phyloP scores from a whole-genome alignment of 2,888 invertebrate species.

The Tetanocera ferruginea region DNA sequence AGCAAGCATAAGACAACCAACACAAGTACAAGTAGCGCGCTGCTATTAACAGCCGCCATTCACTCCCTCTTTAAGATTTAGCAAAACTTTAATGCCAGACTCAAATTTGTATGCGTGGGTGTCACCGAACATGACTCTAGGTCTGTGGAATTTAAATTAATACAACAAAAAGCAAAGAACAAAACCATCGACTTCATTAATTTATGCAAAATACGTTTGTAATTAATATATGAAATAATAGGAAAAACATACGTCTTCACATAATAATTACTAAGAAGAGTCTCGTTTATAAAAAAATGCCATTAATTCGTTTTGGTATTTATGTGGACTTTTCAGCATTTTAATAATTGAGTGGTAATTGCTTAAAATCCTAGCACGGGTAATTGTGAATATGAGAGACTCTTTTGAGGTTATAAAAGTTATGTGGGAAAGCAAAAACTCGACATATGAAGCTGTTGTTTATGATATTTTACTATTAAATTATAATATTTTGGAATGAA shows the following conservation, averaged over 20 bases:
- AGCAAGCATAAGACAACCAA: too few species aligned
- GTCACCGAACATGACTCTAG: neutral
- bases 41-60: neutral
- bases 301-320: neutral
- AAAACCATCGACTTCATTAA: neutral
- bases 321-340: neutral
- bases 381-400: too few species aligned
- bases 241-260: neutral
- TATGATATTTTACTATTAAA: too few species aligned
- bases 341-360: too few species aligned
- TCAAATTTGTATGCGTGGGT: conserved; percentile 8
- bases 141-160: conserved; percentile 10
- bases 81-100: neutral
- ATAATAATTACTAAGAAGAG: too few species aligned
- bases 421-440: too few species aligned
- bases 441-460: too few species aligned
- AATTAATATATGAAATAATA: conserved; percentile 22
- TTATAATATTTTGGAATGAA: too few species aligned
- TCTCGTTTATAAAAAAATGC: too few species aligned
- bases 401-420: too few species aligned
- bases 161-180: neutral
- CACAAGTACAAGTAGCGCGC: neutral
- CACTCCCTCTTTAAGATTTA: neutral
- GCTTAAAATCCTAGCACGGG: too few species aligned
- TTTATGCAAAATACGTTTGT: conserved; percentile 14